Base-by-base conservation (phyloP, 2,797 vertebrate genomes). In the Myotis daubentonii region DNA sequence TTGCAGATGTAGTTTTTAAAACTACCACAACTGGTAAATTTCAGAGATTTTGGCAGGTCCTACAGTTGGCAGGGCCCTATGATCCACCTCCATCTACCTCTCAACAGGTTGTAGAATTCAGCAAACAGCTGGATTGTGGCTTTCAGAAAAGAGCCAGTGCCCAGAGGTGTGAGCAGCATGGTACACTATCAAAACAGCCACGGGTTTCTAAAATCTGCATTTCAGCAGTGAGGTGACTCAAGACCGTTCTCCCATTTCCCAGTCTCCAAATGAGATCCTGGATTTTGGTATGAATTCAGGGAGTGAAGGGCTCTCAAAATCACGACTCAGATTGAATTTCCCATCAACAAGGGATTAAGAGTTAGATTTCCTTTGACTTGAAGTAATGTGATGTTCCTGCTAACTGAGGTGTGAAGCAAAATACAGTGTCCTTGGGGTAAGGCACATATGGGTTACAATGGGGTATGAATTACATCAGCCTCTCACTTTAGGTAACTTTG, bases 301-400 rank as follows among this genome's bases (percentile, higher is more conserved):
- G 17, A 30, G 19, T 13, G 12, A 88, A 66, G 51, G 19, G 17
- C n/a, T 90, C 51, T 86, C 65, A 70, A 10, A 86, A 82, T 84
- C 87, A 80, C 5, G 3, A 90, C 36, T 88, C 78, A 85, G 30
- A 33, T 16, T 44, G n/a, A 91, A 51, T 86, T 91, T 86, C n/a
- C 36, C 51, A 68, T 23, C 22, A 65, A 15, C n/a, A 66, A 84
- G 44, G 60, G 38, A 66, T 84, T 65, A 86, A 12, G 49, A 85
- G 36, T 44, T 68, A 79, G 68, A 89, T 92, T 93, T 92, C 36
- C 51, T 51, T 83, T 60, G 51, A 71, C 38, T 89, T 65, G 71
- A 84, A 76, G 66, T 84, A 87, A 53, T 22, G 6, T 5, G 16
- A 65, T 92, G 5, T 79, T 71, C 51, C 75, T 92, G 86, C 71